phyloP scores from a whole-genome alignment of 2,888 invertebrate genomes.

The Pandemis cinnamomeana region DNA sequence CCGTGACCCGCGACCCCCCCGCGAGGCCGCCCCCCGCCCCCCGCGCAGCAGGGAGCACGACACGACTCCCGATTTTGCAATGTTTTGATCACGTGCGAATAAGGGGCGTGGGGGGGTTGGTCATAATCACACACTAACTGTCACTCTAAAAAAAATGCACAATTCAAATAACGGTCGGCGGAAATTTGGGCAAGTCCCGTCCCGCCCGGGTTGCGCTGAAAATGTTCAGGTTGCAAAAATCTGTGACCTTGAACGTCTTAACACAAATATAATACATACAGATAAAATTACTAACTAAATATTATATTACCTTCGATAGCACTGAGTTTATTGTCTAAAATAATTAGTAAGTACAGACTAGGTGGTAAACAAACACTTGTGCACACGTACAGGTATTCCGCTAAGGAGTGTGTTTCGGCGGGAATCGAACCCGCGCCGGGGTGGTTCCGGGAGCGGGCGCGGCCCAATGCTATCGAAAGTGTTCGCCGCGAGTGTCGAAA shows the following conservation, averaged over 20 bases:
- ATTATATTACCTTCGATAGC: slow-evolving; percentile 1
- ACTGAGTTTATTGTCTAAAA: background rate
- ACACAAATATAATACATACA: background rate
- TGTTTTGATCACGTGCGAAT: slow-evolving; percentile 31
- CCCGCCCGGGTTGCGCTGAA: background rate
- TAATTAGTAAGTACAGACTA: background rate
- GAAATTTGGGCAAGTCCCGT: background rate
- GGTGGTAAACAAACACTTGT: background rate
- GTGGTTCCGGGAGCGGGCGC: slow-evolving; percentile 40
- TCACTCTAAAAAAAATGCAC: background rate
- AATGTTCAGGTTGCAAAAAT: background rate
- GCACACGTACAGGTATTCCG: background rate
- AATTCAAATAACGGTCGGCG: background rate
- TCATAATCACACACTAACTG: background rate
- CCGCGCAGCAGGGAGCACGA: background rate
- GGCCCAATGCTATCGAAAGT: slow-evolving; percentile 65
- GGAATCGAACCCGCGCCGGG: slow-evolving; percentile 34
- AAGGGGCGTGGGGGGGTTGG: background rate
- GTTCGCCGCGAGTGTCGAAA: slow-evolving; percentile 62
- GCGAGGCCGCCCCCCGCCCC: slow-evolving; percentile 6
- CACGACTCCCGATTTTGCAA: slow-evolving; percentile 3
- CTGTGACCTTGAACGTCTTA: background rate
- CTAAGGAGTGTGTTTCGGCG: background rate
- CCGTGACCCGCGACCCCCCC: slow-evolving; percentile 21
- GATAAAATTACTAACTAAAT: background rate